Evolutionary conservation across 2,797 vertebrate genomes (phyloP).

Genomic region (Darevskia nairensis): DNA sequence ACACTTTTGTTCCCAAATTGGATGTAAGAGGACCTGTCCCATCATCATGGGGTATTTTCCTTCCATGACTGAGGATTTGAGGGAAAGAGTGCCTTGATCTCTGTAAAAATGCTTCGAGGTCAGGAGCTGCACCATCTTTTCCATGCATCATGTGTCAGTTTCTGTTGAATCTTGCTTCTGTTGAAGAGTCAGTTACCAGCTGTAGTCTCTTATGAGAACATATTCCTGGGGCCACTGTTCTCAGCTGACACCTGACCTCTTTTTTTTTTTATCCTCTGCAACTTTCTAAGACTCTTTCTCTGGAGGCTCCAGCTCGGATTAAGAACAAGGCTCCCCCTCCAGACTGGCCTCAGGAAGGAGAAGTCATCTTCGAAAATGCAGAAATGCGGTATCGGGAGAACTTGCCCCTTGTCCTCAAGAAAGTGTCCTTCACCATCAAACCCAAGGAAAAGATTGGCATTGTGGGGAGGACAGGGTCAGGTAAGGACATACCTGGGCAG

Average conservation of each 20-base stretch:
- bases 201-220: background rate
- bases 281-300: constrained; percentile 82
- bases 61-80: background rate
- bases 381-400: constrained; percentile 93
- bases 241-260: background rate
- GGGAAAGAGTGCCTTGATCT: background rate
- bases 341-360: constrained; percentile 90
- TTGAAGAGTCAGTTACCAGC: background rate
- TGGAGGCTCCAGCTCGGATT: constrained; percentile 91
- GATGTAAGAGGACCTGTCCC: background rate
- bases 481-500: constrained; percentile 64
- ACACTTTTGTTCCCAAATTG: background rate
- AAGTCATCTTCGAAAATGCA: constrained; percentile 87
- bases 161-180: background rate
- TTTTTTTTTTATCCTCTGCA: background rate
- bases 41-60: background rate
- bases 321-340: constrained; percentile 86
- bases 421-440: constrained; percentile 89
- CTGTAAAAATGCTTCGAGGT: background rate
- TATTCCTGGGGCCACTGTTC: background rate
- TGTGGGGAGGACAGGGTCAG: constrained; percentile 92
- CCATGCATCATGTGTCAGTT: background rate
- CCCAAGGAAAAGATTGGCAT: constrained; percentile 94
- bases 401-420: constrained; percentile 91
- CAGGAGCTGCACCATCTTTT: background rate